Conservation (phyloP, 2,888 invertebrate genomes). For the Microctonus aethiopoides region DNA sequence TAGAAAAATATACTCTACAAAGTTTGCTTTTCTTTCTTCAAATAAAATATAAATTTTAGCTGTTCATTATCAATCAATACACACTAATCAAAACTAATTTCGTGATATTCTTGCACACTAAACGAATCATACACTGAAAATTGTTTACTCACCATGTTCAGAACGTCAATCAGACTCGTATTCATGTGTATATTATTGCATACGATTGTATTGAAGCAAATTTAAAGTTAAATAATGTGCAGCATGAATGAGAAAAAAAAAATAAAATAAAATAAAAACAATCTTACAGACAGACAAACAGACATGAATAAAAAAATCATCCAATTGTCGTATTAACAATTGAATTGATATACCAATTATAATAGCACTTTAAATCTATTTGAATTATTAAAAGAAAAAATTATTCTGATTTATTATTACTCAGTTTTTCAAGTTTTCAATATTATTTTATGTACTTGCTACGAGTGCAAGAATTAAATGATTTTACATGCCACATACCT, state of each 20-base stretch:
- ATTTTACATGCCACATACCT: constrained; percentile 25
- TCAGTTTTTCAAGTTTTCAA: background rate
- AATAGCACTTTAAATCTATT: background rate
- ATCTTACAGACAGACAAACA: background rate
- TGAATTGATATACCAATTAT: background rate
- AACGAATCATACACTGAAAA: background rate
- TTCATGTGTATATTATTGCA: background rate
- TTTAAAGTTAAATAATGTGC: background rate
- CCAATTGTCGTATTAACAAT: background rate
- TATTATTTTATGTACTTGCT: background rate
- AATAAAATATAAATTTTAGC: background rate
- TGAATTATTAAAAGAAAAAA: background rate
- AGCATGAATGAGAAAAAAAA: background rate
- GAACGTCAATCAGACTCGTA: background rate
- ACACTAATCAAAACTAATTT: background rate
- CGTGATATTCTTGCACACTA: background rate
- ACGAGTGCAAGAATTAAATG: background rate
- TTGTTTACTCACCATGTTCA: background rate
- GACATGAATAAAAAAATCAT: background rate
- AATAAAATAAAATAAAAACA: background rate
- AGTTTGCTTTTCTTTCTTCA: background rate
- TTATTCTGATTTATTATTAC: too few species aligned
- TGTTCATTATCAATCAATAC: background rate
- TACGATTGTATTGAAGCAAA: background rate
- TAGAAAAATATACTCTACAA: background rate